Evolutionary conservation across 2,113 vertebrate species (phyloP), one percentile per base, ranked within the genome.

Genomic region (Progne subis): DNA sequence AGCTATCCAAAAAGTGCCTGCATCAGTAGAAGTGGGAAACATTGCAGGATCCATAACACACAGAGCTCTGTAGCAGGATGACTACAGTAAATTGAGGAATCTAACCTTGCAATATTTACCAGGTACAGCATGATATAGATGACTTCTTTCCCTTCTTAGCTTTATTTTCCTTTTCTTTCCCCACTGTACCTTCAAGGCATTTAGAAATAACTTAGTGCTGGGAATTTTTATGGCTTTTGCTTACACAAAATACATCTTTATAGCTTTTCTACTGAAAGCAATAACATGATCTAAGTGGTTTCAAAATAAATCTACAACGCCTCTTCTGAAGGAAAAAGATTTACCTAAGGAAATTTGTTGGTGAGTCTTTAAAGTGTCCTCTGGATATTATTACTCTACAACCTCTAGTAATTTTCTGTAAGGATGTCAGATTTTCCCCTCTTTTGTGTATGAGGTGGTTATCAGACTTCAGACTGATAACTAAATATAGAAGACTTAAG

Each of bases 71-170:
- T 6, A 68, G 21, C 3, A 31, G 28, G 29, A n/a, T 71, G 18
- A 13, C 76, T 72, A 56, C 24, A 60, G 23, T 10, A 61, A 21
- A 37, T 4, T 59, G 63, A 61, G 24, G 25, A 63, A 68, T 47
- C 18, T 28, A 64, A 29, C 26, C 18, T 41, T 43, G 26, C 24
- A 50, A 5, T 71, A 44, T 70, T 90, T 68, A 37, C 39, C 43
- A 16, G 5, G 14, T 55, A n/a, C 24, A 39, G 21, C 7, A 50
- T 16, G 20, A 77, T 26, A 32, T 1, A 43, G 39, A 47, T 12
- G 0, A 44, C 4, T 46, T 64, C 13, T 34, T 5, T 12, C 2
- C 5, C 11, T 31, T 34, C 46, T 26, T 6, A 8, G 6, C 5
- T 44, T 70, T 52, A 21, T 32, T 46, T 18, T 41, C 2, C 1